These are phyloP conservation scores for Solenopsis fugax DNA, from an alignment of 1,140 invertebrate genomes.

Conservation along the genomic window DNA sequence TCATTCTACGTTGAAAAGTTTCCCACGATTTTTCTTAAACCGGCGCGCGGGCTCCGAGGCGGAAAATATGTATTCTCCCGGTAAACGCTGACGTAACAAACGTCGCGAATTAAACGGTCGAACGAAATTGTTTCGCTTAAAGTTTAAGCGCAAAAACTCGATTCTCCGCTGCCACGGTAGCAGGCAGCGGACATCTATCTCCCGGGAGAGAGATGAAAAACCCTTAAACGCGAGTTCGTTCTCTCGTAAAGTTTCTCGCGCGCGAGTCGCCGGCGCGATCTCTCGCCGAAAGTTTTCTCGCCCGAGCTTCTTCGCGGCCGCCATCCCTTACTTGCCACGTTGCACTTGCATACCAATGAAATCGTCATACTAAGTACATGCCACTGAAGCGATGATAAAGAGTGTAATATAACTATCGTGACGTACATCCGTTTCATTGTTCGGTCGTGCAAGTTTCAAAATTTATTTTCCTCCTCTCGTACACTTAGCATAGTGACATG, in stretches of 20 bases:
- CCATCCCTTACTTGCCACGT: constrained; percentile 2
- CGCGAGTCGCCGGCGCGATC: constrained; percentile 35
- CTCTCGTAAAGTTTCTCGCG: constrained; percentile 67
- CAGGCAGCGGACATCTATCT: constrained; percentile 50
- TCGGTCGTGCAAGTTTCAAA: not conserved
- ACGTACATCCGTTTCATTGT: constrained; percentile 5
- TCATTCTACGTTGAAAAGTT: constrained; percentile 32
- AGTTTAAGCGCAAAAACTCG: constrained; percentile 60
- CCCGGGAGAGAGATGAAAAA: constrained; percentile 64
- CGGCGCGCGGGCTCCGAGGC: constrained; percentile 12
- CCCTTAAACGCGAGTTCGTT: constrained; percentile 44
- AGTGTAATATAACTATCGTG: constrained; percentile 3
- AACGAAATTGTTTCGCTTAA: constrained; percentile 60
- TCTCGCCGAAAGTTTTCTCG: constrained; percentile 41
- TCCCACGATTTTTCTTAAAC: constrained; percentile 43
- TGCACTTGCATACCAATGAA: constrained; percentile 51
- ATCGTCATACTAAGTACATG: constrained; percentile 28
- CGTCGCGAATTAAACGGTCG: constrained; percentile 61
- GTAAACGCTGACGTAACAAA: constrained; percentile 62
- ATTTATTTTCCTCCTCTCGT: not conserved
- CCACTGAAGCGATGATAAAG: constrained; percentile 1
- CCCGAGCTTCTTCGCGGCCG: not conserved
- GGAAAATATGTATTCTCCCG: constrained; percentile 56
- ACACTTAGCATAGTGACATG: constrained; percentile 23
- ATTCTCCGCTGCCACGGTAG: constrained; percentile 26